phyloP scores from a whole-genome alignment of 2,797 vertebrate genomes.

The Monodelphis domestica region DNA sequence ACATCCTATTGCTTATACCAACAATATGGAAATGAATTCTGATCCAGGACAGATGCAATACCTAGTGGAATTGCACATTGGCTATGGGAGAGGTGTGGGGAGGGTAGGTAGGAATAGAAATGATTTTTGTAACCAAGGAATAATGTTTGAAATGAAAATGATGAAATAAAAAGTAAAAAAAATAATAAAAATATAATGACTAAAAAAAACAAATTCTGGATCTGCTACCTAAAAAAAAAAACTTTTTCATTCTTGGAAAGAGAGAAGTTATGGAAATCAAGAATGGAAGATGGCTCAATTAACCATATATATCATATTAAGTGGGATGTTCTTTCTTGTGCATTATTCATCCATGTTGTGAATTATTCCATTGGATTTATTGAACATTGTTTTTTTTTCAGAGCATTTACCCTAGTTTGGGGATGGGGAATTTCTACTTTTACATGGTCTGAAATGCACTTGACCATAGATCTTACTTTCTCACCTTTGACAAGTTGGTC shows the following conservation, averaged over 20 bases:
- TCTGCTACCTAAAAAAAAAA: too few relatives aligned
- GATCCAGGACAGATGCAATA: too few relatives aligned
- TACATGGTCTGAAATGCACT: not conserved
- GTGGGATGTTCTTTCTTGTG: not conserved
- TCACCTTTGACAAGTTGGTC: not conserved
- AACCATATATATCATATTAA: not conserved
- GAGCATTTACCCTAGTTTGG: not conserved
- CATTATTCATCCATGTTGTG: not conserved
- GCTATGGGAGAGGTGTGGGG: too few relatives aligned
- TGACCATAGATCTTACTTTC: not conserved
- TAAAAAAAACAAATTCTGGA: too few relatives aligned
- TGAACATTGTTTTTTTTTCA: not conserved
- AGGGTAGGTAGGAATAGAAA: too few relatives aligned
- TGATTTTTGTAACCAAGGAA: too few relatives aligned
- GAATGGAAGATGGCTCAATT: not conserved
- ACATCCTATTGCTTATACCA: too few relatives aligned
- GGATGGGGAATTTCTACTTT: not conserved
- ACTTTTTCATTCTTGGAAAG: not conserved
- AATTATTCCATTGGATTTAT: not conserved
- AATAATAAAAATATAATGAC: too few relatives aligned
- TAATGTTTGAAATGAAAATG: too few relatives aligned
- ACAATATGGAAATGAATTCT: too few relatives aligned
- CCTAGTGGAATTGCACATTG: too few relatives aligned
- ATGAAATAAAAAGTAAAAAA: too few relatives aligned
- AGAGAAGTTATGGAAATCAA: not conserved